Conservation (phyloP, 2,113 vertebrate genomes). For the Bothrops jararaca region DNA sequence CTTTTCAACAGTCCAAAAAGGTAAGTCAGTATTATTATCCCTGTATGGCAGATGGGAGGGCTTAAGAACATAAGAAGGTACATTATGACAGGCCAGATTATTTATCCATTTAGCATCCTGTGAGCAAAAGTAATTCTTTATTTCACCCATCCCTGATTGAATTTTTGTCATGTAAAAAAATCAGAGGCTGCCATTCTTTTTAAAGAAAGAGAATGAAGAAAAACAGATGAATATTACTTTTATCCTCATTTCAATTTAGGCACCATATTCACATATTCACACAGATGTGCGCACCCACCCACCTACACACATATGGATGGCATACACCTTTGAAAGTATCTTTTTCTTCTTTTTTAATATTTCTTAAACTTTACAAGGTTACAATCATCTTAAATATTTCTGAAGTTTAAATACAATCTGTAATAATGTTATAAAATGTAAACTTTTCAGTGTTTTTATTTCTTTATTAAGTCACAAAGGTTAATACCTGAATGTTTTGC, state of each 20-base stretch:
- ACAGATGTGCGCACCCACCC: neutral
- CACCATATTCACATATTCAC: neutral
- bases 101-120: neutral
- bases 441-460: conserved; percentile 78
- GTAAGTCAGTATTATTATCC: neutral
- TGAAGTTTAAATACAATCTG: conserved; percentile 85
- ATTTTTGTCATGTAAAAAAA: neutral
- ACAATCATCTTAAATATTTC: conserved; percentile 82
- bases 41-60: neutral
- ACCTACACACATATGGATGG: neutral
- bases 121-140: neutral
- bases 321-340: neutral
- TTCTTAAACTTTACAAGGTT: conserved; percentile 76
- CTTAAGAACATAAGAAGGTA: neutral
- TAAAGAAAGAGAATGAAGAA: neutral
- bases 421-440: conserved; percentile 84
- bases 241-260: neutral
- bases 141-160: neutral
- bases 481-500: conserved; percentile 71
- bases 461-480: conserved; percentile 66
- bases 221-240: neutral
- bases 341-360: conserved; percentile 70
- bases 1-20: neutral
- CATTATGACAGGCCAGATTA: neutral
- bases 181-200: neutral